These are phyloP conservation scores for Corvus hawaiiensis DNA, from an alignment of 2,113 vertebrate species.

Conservation along the genomic window DNA sequence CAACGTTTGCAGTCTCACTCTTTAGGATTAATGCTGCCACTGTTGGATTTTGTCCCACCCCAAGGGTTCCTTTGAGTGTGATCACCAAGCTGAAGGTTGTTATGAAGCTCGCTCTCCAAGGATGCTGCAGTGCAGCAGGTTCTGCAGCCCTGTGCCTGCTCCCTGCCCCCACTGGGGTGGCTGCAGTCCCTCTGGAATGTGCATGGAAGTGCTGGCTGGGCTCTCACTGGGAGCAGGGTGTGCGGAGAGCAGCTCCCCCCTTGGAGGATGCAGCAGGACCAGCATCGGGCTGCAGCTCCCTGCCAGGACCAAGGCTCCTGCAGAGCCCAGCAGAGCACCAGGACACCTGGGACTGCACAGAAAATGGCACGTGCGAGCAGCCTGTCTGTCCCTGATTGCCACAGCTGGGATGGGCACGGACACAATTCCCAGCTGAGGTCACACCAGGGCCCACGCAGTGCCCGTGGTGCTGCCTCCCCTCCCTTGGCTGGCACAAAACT, in stretches of 20 bases:
- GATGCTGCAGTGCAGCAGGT: not conserved
- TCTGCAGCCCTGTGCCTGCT: not conserved
- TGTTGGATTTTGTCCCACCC: not conserved
- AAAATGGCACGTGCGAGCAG: not conserved
- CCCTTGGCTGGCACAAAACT: not conserved
- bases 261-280: not conserved
- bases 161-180: fast-evolving
- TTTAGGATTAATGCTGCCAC: not conserved
- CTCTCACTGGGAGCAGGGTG: not conserved
- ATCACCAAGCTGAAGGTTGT: not conserved
- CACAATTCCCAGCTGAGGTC: not conserved
- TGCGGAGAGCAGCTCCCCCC: not conserved
- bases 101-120: not conserved
- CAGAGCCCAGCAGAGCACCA: not conserved
- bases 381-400: not conserved
- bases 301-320: not conserved
- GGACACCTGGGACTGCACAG: not conserved
- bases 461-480: not conserved
- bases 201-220: not conserved
- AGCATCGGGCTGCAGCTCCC: not conserved
- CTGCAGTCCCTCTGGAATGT: not conserved
- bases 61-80: not conserved
- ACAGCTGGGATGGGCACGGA: not conserved
- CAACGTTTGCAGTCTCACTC: not conserved
- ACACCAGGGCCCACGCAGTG: not conserved